phyloP scores from a whole-genome alignment of 2,888 invertebrate species.

The Empis livida region DNA sequence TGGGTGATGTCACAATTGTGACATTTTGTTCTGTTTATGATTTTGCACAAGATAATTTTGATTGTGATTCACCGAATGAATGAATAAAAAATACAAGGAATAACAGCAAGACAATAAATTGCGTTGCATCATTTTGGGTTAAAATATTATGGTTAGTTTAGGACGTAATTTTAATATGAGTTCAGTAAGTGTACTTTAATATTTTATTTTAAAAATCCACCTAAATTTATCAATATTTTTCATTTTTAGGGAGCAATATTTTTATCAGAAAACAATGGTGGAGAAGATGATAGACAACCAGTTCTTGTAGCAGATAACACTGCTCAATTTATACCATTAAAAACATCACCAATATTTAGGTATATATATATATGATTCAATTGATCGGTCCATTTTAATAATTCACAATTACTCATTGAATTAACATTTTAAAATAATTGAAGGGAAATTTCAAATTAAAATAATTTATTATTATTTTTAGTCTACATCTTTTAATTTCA shows the following conservation, averaged over 20 bases:
- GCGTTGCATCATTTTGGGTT: too few relatives aligned
- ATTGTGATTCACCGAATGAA: too few relatives aligned
- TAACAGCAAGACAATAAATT: too few relatives aligned
- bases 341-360: slow-evolving; percentile 31
- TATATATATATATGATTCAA: slow-evolving; percentile 10
- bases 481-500: slow-evolving; percentile 30
- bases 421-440: too few relatives aligned
- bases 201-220: not conserved
- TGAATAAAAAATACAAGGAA: too few relatives aligned
- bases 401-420: too few relatives aligned
- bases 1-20: too few relatives aligned
- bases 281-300: slow-evolving; percentile 13
- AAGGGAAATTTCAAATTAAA: not conserved
- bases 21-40: too few relatives aligned
- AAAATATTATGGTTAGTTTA: slow-evolving; percentile 17
- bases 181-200: slow-evolving; percentile 16
- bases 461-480: slow-evolving; percentile 11
- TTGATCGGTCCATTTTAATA: too few relatives aligned
- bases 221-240: slow-evolving; percentile 1
- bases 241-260: slow-evolving; percentile 20
- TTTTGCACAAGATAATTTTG: too few relatives aligned
- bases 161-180: slow-evolving; percentile 18
- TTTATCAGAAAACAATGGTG: slow-evolving; percentile 16
- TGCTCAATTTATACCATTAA: slow-evolving; percentile 24
- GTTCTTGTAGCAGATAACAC: slow-evolving; percentile 23